Percentiles rank a stretch among this genome's conserved stretches.
Evolutionary conservation across 2,888 invertebrate genomes (phyloP).

Genomic region (Eupithecia dodoneata): DNA sequence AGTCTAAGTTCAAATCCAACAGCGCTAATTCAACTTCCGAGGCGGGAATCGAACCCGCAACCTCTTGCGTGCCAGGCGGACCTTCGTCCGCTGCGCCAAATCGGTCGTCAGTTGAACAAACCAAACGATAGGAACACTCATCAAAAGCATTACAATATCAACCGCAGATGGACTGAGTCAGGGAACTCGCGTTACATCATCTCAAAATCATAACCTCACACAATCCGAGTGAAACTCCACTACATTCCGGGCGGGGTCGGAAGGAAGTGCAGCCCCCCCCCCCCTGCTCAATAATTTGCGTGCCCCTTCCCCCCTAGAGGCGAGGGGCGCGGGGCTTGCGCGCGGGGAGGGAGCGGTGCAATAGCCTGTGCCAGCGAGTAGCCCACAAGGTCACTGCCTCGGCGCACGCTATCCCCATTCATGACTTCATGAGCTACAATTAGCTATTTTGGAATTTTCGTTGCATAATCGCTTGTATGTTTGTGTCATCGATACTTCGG

Average conservation of each 20-base stretch:
- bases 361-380: slow-evolving; percentile 66
- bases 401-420: slow-evolving; percentile 64
- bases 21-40: no score
- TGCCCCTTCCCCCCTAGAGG: slow-evolving; percentile 50
- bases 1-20: no score
- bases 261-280: slow-evolving; percentile 63
- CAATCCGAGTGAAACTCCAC: slow-evolving; percentile 57
- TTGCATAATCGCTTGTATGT: slow-evolving; percentile 10
- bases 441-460: slow-evolving; percentile 60
- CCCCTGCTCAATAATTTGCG: slow-evolving; percentile 73
- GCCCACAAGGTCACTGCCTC: slow-evolving; percentile 77
- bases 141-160: background rate
- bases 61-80: no score
- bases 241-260: slow-evolving; percentile 64
- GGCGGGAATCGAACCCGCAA: no score
- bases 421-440: slow-evolving; percentile 73
- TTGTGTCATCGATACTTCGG: background rate
- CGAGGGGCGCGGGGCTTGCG: slow-evolving; percentile 29
- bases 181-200: slow-evolving; percentile 15
- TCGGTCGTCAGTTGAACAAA: background rate
- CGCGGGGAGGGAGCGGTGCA: slow-evolving; percentile 55
- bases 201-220: slow-evolving; percentile 56
- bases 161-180: no score
- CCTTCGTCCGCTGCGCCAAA: no score
- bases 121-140: background rate